phyloP scores from a whole-genome alignment of 2,888 invertebrate genomes.

The Drosophila picticornis region DNA sequence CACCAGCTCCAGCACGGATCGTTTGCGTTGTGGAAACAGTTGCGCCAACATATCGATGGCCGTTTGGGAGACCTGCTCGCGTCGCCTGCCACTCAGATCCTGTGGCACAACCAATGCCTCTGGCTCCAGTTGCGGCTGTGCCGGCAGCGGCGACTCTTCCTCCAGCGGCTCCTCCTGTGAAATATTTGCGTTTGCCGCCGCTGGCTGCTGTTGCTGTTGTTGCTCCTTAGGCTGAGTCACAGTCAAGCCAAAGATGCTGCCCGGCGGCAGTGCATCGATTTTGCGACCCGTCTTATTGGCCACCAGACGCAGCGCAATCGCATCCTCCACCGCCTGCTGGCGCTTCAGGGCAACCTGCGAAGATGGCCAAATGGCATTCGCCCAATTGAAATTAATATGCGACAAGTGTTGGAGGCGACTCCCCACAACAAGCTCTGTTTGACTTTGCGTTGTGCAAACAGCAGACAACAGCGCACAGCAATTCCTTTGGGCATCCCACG shows the following conservation, averaged over 20 bases:
- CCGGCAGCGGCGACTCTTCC: not conserved
- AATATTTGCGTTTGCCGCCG: not conserved
- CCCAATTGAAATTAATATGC: constrained; percentile 82
- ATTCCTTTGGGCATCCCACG: constrained; percentile 62
- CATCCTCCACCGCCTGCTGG: constrained; percentile 98
- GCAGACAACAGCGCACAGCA: constrained; percentile 23
- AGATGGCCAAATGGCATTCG: constrained; percentile 14
- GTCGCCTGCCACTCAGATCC: constrained; percentile 62
- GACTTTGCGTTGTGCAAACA: constrained; percentile 52
- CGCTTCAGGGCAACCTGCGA: constrained; percentile 95
- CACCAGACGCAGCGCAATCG: constrained; percentile 95
- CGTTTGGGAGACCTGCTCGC: constrained; percentile 88
- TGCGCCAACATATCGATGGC: constrained; percentile 94
- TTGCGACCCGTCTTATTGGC: constrained; percentile 92
- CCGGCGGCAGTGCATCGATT: constrained; percentile 92
- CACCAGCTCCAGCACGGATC: constrained; percentile 95
- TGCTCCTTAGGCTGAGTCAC: constrained; percentile 91
- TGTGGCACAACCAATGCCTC: constrained; percentile 55
- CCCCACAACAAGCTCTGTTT: constrained; percentile 55
- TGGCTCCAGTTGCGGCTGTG: constrained; percentile 1
- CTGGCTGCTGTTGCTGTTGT: constrained; percentile 33
- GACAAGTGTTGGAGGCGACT: constrained; percentile 63
- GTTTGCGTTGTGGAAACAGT: constrained; percentile 95
- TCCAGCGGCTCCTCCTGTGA: constrained; percentile 6
- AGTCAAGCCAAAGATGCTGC: constrained; percentile 95